Percentiles rank a stretch among this genome's conserved stretches.
Conservation (phyloP, 2,888 invertebrate species). For the Chironomus tentans region DNA sequence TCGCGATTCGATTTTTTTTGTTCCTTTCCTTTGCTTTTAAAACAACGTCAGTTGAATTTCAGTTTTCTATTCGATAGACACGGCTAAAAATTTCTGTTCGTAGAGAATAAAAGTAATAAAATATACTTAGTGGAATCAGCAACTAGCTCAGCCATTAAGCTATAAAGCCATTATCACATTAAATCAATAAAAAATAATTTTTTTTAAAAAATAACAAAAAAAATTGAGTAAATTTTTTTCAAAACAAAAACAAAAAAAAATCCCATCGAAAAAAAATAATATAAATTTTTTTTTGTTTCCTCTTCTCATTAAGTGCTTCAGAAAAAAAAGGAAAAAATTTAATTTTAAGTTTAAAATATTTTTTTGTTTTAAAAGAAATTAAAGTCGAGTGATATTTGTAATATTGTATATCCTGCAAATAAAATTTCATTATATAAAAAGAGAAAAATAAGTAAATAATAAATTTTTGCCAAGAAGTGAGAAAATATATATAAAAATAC, state of each 20-base stretch:
- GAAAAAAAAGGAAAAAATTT: neutral
- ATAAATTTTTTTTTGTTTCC: neutral
- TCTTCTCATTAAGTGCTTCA: neutral
- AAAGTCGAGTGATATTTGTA: neutral
- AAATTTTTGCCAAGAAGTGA: neutral
- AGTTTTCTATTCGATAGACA: slow-evolving; percentile 18
- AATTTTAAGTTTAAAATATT: neutral
- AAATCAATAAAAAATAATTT: neutral
- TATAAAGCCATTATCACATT: neutral
- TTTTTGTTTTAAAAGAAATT: neutral
- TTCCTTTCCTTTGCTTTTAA: neutral
- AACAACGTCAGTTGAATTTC: slow-evolving; percentile 13
- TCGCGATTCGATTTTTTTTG: slow-evolving; percentile 14
- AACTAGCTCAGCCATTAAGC: slow-evolving; percentile 11
- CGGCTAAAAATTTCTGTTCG: slow-evolving; percentile 16
- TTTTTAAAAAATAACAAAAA: neutral
- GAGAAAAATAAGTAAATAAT: neutral
- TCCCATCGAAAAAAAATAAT: neutral
- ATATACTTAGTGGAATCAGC: slow-evolving; percentile 11
- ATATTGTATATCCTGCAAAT: neutral
- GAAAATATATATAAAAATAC: neutral
- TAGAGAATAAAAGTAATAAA: neutral
- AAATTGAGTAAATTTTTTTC: too few species aligned
- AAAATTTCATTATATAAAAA: neutral
- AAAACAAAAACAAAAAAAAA: neutral